These are phyloP conservation scores for Pygocentrus nattereri DNA, from an alignment of 2,797 vertebrate species.

Conservation along the genomic window DNA sequence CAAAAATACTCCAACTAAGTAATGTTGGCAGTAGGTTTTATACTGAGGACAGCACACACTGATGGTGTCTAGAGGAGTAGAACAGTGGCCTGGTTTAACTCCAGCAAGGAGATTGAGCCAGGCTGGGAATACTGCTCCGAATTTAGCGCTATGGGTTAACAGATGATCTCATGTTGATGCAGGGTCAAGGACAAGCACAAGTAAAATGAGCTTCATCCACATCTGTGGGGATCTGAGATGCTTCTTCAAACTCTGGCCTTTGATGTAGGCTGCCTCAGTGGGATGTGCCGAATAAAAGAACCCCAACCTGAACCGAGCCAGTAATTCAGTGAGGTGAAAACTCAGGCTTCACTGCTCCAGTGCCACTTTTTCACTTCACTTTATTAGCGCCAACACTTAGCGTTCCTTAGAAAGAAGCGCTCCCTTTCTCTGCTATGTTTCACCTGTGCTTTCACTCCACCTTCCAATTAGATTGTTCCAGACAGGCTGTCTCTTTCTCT, in stretches of 20 bases:
- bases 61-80: not conserved
- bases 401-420: constrained; percentile 24
- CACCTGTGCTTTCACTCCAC: constrained; percentile 9
- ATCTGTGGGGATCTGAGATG: not conserved
- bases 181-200: constrained; percentile 52
- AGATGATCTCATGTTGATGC: constrained; percentile 48
- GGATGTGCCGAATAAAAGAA: not conserved
- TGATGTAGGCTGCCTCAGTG: not conserved
- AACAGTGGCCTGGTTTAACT: constrained; percentile 22
- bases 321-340: constrained; percentile 10
- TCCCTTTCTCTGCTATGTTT: not conserved
- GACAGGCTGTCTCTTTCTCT: constrained; percentile 5
- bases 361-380: not conserved
- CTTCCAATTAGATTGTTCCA: constrained; percentile 11
- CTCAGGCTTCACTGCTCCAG: not conserved
- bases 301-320: not conserved
- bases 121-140: constrained; percentile 31
- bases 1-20: not conserved
- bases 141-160: constrained; percentile 41
- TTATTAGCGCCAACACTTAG: not conserved
- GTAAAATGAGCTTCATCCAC: not conserved
- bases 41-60: not conserved
- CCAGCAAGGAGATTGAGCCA: constrained; percentile 27
- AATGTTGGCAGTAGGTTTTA: not conserved
- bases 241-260: not conserved